Conservation (phyloP, 2,888 invertebrate genomes). For the Gonocerus acuteangulatus region DNA sequence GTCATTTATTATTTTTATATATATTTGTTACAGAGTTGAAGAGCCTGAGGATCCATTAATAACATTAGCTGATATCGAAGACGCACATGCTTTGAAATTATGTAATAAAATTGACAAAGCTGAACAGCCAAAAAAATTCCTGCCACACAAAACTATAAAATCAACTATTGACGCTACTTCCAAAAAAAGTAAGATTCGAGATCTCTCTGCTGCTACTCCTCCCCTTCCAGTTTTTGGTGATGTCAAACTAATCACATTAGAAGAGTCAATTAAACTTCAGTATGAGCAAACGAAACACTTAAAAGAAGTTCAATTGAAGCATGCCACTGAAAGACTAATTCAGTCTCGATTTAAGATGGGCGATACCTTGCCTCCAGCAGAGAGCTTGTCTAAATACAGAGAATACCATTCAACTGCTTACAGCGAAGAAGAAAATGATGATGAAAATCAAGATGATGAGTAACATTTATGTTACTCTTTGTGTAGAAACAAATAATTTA, state of each 20-base stretch:
- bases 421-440: slow-evolving; percentile 2
- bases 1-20: too few species aligned
- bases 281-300: slow-evolving; percentile 46
- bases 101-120: slow-evolving; percentile 49
- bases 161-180: slow-evolving; percentile 31
- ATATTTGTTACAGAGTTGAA: slow-evolving; percentile 34
- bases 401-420: neutral
- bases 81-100: slow-evolving; percentile 51
- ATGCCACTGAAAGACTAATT: slow-evolving; percentile 51
- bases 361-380: neutral
- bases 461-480: neutral
- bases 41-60: slow-evolving; percentile 48
- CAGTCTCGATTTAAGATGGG: slow-evolving; percentile 20
- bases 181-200: slow-evolving; percentile 52
- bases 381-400: neutral
- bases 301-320: slow-evolving; percentile 49
- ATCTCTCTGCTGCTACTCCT: slow-evolving; percentile 57
- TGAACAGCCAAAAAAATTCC: slow-evolving; percentile 43
- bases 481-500: neutral
- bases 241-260: slow-evolving; percentile 48
- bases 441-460: neutral
- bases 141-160: slow-evolving; percentile 50
- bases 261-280: slow-evolving; percentile 53
- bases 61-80: slow-evolving; percentile 43
- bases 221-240: slow-evolving; percentile 52